Base-by-base conservation (phyloP, 2,113 vertebrate species). In the Leptocoma aspasia region DNA sequence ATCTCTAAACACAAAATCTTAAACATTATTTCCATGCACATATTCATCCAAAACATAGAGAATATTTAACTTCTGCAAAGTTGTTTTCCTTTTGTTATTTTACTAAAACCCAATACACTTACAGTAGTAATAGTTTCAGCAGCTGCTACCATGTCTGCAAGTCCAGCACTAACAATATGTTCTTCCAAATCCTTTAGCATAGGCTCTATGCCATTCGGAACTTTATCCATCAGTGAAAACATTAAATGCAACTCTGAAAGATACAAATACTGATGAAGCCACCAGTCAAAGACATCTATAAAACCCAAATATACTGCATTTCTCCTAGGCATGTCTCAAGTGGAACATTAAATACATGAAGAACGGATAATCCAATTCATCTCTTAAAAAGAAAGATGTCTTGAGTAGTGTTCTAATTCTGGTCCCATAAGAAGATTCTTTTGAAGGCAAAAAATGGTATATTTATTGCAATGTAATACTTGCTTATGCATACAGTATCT, bases 161-260 rank as follows among this genome's bases (percentile, higher is more conserved):
- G 98, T 85, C 99, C 99, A 65, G 99, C 99, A 90, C 98, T 99
- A 97, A 99, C 98, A 96, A 99, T 99, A 97, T 99, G 99, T n/a
- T 99, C 99, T 97, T 99, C 99, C 94, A 99, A 98, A 96, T 99
- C 99, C 97, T 99, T 99, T 82, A 99, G 97, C 99, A 99, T 99
- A 80, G 99, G 99, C 90, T 99, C 99, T 84, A 99, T 99, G 75
- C 99, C 99, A 95, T 98, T 99, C 2, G 99, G 99, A 93, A 99
- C 99, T 98, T 99, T 99, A 98, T 99, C 99, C 99, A 99, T 99
- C 82, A 99, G 97, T 11, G 99, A 99, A 98, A 99, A 99, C 99
- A 99, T 99, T 95, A 99, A 98, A 95, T 99, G 99, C 83, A 99
- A 96, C 95, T 99, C 99, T 99, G 71, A 97, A 95, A 92, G 88